A percentile compares a stretch with the other conserved stretches of the same genome.
Evolutionary conservation across 2,113 vertebrate species (phyloP).

Genomic region (Tympanuchus pallidicinctus): DNA sequence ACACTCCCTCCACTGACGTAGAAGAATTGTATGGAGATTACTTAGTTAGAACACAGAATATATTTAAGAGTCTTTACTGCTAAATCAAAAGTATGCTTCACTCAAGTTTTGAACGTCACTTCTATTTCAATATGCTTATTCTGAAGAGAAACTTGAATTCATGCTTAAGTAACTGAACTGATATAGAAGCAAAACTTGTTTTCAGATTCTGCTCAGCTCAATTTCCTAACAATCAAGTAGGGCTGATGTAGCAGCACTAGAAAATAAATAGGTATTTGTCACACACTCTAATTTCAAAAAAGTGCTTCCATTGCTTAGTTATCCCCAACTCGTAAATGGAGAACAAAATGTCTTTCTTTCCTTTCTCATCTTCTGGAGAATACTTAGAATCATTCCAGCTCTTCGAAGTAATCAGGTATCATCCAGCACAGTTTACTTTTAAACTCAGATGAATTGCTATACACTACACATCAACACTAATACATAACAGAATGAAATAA

Average conservation of each 20-base stretch:
- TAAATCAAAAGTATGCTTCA: background rate
- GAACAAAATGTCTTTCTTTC: background rate
- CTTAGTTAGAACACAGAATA: background rate
- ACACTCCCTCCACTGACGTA: conserved; percentile 91
- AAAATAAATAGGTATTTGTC: background rate
- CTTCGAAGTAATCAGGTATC: background rate
- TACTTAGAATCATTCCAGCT: background rate
- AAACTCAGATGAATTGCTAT: background rate
- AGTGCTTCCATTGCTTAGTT: background rate
- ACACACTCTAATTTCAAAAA: background rate
- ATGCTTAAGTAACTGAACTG: background rate
- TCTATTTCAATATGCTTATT: background rate
- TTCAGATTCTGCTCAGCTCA: background rate
- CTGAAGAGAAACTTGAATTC: background rate
- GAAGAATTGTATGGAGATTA: background rate
- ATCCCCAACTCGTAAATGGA: background rate
- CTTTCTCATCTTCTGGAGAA: background rate
- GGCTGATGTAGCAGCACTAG: background rate
- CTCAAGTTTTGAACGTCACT: background rate
- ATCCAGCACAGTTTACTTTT: background rate
- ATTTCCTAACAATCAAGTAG: background rate
- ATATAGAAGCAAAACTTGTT: background rate
- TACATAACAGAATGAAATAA: background rate
- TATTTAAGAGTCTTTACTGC: background rate
- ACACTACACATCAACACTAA: background rate